Base-by-base conservation (phyloP, 92 coral and sea anemone genomes). In the Desmophyllum pertusum region DNA sequence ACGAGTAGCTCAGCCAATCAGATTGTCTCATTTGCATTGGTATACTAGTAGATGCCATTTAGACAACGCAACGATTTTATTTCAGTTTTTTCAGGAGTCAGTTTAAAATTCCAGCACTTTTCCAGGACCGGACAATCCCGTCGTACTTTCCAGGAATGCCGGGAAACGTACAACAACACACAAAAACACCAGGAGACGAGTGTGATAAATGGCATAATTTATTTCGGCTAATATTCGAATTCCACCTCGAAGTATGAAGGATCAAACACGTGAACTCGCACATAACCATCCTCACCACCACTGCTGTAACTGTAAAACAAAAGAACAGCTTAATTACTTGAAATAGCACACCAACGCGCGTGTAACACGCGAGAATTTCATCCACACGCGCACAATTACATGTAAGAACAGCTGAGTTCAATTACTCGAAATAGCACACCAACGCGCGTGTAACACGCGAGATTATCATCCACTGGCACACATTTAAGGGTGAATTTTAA, bases 241-340 rank as follows among this genome's bases (percentile, higher is more conserved):
- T 94, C 98, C 75, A 94, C 90, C 40, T 96, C 99, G 52, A 88
- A 90, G 50, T 96, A 96, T 5, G 99, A 94, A 33, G 97, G 94
- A 74, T 96, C 99, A 84, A 96, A 96, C 86, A 88, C 90, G 55
- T 96, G 99, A 53, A 96, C 85, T 71, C 99, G 87, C 29, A 96
- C 97, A 81, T 96, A 96, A 40, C 99, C 99, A 87, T 96, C 99
- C 59, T 96, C 99, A 41, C 99, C 99, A 13, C 99, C 99, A 38
- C 98, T 96, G 91, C 99, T 96, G 90, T 94, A 96, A 77, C 99
- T 96, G 95, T 37, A 72, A 89, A 63, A 41, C 15, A 40, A 70
- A 72, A 88, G 17, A 3, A 36, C 27, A 43, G 45, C 36, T 18
- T 13, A 21, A 17, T 38, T 39, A 27, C 43, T 10, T 5, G 81